Percentiles rank a stretch among this genome's conserved stretches.
phyloP scores from a whole-genome alignment of 2,888 invertebrate genomes.

The Standfussiana lucernea region DNA sequence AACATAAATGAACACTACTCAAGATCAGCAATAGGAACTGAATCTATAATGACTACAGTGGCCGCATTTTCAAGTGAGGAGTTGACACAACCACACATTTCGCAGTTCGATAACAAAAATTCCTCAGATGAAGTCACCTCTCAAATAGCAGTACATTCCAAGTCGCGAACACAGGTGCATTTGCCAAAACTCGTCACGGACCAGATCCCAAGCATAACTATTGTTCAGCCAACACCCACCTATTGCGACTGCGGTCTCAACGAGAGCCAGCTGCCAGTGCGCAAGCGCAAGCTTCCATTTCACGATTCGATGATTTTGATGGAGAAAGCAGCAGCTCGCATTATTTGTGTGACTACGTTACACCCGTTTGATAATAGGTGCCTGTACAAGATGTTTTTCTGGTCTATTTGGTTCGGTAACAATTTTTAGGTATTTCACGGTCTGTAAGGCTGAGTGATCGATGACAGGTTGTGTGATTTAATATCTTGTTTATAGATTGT shows the following conservation, averaged over 20 bases:
- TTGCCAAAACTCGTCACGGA: slow-evolving; percentile 69
- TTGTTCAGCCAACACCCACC: slow-evolving; percentile 47
- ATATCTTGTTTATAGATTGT: not conserved
- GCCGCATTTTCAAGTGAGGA: not conserved
- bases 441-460: slow-evolving; percentile 27
- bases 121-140: slow-evolving; percentile 22
- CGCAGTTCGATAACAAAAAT: slow-evolving; percentile 1
- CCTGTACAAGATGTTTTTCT: slow-evolving; percentile 58
- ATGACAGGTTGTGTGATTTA: slow-evolving; percentile 42
- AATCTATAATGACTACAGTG: not conserved
- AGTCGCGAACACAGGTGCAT: slow-evolving; percentile 55
- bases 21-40: not conserved
- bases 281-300: slow-evolving; percentile 84
- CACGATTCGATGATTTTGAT: slow-evolving; percentile 83
- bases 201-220: slow-evolving; percentile 53
- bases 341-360: slow-evolving; percentile 55
- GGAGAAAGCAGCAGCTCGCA: slow-evolving; percentile 78
- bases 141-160: slow-evolving; percentile 51
- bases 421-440: slow-evolving; percentile 33
- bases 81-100: not conserved
- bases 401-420: slow-evolving; percentile 58
- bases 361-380: slow-evolving; percentile 57
- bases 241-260: slow-evolving; percentile 53
- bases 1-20: not conserved
- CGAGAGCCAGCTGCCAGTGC: slow-evolving; percentile 66